Base-by-base conservation (phyloP, 2,888 invertebrate genomes). In the Lepeophtheirus nordmannii region DNA sequence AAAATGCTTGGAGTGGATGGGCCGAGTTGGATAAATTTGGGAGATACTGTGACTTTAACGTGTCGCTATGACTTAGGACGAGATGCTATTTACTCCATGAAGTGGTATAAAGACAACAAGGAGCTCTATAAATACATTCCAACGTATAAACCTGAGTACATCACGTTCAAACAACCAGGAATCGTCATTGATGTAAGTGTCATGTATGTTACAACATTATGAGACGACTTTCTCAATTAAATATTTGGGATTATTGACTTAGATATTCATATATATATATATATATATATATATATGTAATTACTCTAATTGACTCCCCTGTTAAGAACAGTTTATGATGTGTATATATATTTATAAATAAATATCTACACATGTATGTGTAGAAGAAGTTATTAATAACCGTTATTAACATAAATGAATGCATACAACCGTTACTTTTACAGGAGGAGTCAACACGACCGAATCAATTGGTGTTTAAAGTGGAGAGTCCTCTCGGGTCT, bases 91-190 rank as follows among this genome's bases (percentile, higher is more conserved):
- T 63, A 63, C 22, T 56, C 56, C 53, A 46, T 63, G 53, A 63
- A 63, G 17, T 63, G 63, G 63, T 63, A 37, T 53, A 63, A 63
- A 30, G 56, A 63, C 22, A 38, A 17, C 7, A 38, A 53, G 3
- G 63, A 63, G 38, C n/a, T 63, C 7, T 63, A 56, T 38, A 41
- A 53, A 63, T 63, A 63, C 56, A 56, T 63, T 7, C 63, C 63
- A 17, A 63, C 63, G 12, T 23, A 63, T 22, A 22, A 63, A 5
- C 63, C 63, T 1, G 37, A 63, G 23, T 63, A 63, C 56, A 63
- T 46, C n/a, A 37, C 63, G 1, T 63, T 63, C 23, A 17, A 46
- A 22, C 10, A 12, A 12, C 63, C 63, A 8, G 63, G 63, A 10
- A 63, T 63, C 8, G 9, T 20, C 17, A 41, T 62, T 38, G 62